Conservation (phyloP, 1,140 invertebrate species). For the Sitobion miscanthi region DNA sequence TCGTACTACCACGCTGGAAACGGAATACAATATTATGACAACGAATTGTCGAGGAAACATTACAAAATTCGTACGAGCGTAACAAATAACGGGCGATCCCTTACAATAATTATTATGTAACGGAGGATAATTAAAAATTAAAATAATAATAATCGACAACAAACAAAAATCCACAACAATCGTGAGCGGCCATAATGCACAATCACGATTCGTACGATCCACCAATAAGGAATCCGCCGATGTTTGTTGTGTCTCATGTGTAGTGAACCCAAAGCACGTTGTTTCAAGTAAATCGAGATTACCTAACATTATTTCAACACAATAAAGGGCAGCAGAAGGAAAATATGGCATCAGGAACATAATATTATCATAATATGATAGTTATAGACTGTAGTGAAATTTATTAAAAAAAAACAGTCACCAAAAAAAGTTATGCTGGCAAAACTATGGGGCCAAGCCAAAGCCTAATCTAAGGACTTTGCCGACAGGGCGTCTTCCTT, state of each 20-base stretch:
- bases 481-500: neutral
- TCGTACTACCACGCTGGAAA: neutral
- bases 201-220: neutral
- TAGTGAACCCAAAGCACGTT: too few species aligned
- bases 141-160: neutral
- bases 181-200: neutral
- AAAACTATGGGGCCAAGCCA: neutral
- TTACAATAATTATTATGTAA: neutral
- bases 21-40: neutral
- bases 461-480: too few species aligned
- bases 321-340: neutral
- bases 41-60: neutral
- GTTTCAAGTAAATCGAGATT: neutral
- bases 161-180: neutral
- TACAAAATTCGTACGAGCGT: neutral
- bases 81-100: neutral
- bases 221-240: neutral
- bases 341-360: neutral
- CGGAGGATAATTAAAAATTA: neutral
- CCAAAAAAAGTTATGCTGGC: neutral
- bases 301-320: neutral
- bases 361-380: neutral
- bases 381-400: neutral
- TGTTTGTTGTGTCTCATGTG: neutral
- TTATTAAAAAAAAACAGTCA: neutral